phyloP scores from a whole-genome alignment of 2,888 invertebrate genomes.

The Luffia ferchaultella region DNA sequence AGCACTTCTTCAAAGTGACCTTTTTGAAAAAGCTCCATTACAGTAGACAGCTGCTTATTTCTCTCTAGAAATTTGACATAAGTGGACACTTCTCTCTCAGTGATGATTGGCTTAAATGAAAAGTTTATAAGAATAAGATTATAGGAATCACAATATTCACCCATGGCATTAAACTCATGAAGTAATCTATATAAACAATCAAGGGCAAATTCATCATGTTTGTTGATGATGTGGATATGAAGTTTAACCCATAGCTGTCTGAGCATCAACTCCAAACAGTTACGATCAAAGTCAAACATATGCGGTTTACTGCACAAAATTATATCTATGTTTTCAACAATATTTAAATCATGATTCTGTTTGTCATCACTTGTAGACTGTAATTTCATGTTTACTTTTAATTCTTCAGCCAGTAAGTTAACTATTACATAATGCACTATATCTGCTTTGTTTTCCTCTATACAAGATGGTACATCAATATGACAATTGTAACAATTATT shows the following conservation, averaged over 20 bases:
- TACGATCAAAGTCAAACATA: conserved; percentile 30
- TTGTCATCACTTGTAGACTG: conserved; percentile 25
- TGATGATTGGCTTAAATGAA: conserved; percentile 41
- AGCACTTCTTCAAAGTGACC: conserved; percentile 73
- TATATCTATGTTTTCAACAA: conserved; percentile 43
- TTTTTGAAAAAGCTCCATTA: conserved; percentile 71
- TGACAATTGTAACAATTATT: conserved; percentile 64
- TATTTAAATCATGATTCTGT: conserved; percentile 30
- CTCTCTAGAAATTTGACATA: conserved; percentile 51
- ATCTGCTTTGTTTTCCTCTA: conserved; percentile 36
- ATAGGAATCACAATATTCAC: conserved; percentile 36
- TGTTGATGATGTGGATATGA: conserved; percentile 45
- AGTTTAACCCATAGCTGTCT: conserved; percentile 51
- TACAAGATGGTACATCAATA: conserved; percentile 45
- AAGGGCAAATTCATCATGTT: conserved; percentile 43
- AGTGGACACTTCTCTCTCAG: conserved; percentile 34
- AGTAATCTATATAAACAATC: conserved; percentile 49
- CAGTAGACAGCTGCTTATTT: conserved; percentile 67
- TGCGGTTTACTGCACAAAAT: conserved; percentile 40
- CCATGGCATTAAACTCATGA: conserved; percentile 53
- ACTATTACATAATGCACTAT: conserved; percentile 38
- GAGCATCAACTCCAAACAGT: conserved; percentile 40
- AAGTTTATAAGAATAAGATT: conserved; percentile 41
- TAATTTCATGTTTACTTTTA: conserved; percentile 42
- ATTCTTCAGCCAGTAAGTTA: conserved; percentile 49